Conservation (phyloP, 1,140 invertebrate genomes). For the Eriocheir sinensis region DNA sequence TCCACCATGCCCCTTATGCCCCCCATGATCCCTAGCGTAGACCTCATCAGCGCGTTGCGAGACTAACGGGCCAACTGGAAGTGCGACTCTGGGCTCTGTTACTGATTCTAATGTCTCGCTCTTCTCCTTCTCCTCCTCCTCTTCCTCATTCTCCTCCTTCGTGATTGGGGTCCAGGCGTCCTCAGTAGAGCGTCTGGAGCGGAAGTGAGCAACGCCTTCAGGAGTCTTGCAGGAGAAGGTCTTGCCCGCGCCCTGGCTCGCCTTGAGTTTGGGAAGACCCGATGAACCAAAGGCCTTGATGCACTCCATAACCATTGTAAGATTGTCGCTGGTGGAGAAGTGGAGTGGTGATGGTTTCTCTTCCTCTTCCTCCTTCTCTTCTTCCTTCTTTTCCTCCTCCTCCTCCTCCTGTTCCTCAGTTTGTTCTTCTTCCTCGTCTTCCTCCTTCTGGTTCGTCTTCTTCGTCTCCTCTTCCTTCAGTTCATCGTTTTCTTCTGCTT, state of each 20-base stretch:
- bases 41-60: no score
- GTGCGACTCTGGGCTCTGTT: no score
- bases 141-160: not conserved
- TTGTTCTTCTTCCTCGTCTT: not conserved
- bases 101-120: no score
- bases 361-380: not conserved
- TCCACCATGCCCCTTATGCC: not conserved
- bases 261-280: not conserved
- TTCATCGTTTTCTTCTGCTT: not conserved
- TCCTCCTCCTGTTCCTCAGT: not conserved
- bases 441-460: not conserved
- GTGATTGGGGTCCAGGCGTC: not conserved
- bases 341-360: not conserved
- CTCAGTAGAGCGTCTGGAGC: slow-evolving; percentile 40
- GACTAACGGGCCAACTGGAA: no score
- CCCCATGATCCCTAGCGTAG: not conserved
- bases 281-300: slow-evolving; percentile 49
- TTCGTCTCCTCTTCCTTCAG: not conserved
- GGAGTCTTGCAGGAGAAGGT: slow-evolving; percentile 42
- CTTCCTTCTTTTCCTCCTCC: not conserved
- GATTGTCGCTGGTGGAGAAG: slow-evolving; percentile 55
- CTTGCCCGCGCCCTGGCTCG: not conserved
- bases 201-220: slow-evolving; percentile 49
- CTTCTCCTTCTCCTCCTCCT: not conserved
- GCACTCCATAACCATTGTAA: slow-evolving; percentile 61